Percentiles rank a stretch among this genome's conserved stretches.
Evolutionary conservation across 92 coral and sea anemone genomes (phyloP).

Genomic region (Diadumene lineata): DNA sequence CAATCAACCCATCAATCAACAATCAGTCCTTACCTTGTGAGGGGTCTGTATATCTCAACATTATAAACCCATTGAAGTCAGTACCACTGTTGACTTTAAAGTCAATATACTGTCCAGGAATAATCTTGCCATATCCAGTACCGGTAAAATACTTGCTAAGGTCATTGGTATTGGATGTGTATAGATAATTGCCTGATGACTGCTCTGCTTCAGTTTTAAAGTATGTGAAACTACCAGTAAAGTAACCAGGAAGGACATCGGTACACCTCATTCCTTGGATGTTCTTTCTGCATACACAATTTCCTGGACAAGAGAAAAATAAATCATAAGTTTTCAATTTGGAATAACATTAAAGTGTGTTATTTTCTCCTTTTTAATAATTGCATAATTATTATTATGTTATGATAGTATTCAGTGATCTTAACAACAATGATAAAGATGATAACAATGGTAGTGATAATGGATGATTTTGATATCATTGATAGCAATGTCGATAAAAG

Average conservation of each 20-base stretch:
- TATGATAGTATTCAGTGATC: too few species aligned
- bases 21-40: conserved; percentile 32
- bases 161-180: conserved; percentile 65
- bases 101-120: conserved; percentile 46
- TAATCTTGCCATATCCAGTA: conserved; percentile 75
- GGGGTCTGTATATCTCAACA: conserved; percentile 63
- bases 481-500: too few species aligned
- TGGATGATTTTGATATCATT: too few species aligned
- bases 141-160: conserved; percentile 76
- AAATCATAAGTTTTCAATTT: too few species aligned
- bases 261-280: conserved; percentile 79
- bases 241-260: conserved; percentile 54
- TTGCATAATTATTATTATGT: too few species aligned
- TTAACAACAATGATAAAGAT: background rate
- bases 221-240: conserved; percentile 60
- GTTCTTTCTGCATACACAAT: conserved; percentile 73
- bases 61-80: conserved; percentile 32
- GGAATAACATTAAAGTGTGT: too few species aligned
- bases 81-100: conserved; percentile 47
- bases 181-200: conserved; percentile 60
- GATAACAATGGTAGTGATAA: background rate
- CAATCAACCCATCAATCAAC: too few species aligned
- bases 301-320: conserved; percentile 48
- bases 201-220: conserved; percentile 75
- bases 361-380: too few species aligned